Conservation (phyloP, 2,113 vertebrate genomes). For the Formicarius rufipectus region DNA sequence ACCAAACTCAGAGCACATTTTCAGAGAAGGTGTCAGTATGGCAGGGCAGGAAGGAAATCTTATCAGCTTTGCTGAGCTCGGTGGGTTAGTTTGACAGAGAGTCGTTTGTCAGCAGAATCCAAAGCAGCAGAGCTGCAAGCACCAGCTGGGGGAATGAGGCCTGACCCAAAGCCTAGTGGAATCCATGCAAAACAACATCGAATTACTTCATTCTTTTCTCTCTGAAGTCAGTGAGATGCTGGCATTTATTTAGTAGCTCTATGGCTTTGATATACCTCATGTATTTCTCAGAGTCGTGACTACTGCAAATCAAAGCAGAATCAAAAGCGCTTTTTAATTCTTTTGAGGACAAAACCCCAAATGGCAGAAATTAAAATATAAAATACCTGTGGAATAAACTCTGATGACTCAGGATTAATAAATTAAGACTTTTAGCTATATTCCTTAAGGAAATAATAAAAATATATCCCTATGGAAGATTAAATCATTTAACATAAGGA, state of each 20-base stretch:
- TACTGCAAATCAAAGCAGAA: slow-evolving; percentile 19
- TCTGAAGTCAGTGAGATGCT: not conserved
- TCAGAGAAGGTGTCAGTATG: not conserved
- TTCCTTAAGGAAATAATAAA: not conserved
- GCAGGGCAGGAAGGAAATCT: slow-evolving; percentile 51
- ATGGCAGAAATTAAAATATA: not conserved
- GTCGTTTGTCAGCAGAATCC: slow-evolving; percentile 19
- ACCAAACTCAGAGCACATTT: not conserved
- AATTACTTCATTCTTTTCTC: slow-evolving; percentile 11
- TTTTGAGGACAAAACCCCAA: not conserved
- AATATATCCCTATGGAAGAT: not conserved
- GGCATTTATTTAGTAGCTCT: slow-evolving; percentile 9
- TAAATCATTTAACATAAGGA: not conserved
- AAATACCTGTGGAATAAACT: not conserved
- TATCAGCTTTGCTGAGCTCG: slow-evolving; percentile 37
- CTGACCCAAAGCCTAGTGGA: slow-evolving; percentile 12
- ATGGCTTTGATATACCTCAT: not conserved
- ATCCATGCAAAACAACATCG: slow-evolving; percentile 1
- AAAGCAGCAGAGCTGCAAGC: not conserved
- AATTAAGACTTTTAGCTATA: not conserved
- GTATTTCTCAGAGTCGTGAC: not conserved
- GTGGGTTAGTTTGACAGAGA: not conserved
- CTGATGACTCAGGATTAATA: not conserved
- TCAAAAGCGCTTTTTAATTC: not conserved
- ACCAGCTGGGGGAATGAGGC: not conserved